Percentiles rank a stretch among this genome's conserved stretches.
Conservation (phyloP, 2,113 vertebrate genomes). For the Rhinogobius similis region DNA sequence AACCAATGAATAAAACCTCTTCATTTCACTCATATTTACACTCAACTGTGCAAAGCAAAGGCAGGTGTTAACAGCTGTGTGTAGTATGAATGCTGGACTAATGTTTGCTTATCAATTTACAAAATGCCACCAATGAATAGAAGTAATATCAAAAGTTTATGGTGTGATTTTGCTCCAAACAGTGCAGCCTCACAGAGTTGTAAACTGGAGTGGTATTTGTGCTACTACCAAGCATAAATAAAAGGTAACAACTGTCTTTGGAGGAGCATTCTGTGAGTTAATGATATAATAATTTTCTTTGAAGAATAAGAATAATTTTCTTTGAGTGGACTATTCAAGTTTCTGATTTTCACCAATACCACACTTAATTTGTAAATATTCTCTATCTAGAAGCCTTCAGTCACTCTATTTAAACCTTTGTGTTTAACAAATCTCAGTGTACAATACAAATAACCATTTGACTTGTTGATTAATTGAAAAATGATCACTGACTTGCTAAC, state of each 20-base stretch:
- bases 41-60: neutral
- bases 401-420: too few relatives aligned
- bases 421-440: too few relatives aligned
- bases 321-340: too few relatives aligned
- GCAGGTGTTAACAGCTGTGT: slow-evolving; percentile 5
- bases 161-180: neutral
- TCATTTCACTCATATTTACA: slow-evolving; percentile 6
- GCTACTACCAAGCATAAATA: neutral
- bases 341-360: too few relatives aligned
- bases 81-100: neutral
- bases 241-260: neutral
- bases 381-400: too few relatives aligned
- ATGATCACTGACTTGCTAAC: too few relatives aligned
- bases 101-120: neutral
- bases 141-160: neutral
- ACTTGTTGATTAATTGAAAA: too few relatives aligned
- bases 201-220: neutral
- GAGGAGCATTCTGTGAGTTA: neutral
- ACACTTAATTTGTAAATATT: too few relatives aligned
- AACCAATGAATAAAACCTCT: slow-evolving; percentile 3
- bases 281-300: neutral
- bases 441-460: too few relatives aligned
- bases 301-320: too few relatives aligned
- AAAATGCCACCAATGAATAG: neutral
- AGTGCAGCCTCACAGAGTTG: too few relatives aligned